Evolutionary conservation across 2,888 invertebrate genomes (phyloP), one percentile per base, ranked within the genome.

Genomic region (Caenorhabditis angaria): DNA sequence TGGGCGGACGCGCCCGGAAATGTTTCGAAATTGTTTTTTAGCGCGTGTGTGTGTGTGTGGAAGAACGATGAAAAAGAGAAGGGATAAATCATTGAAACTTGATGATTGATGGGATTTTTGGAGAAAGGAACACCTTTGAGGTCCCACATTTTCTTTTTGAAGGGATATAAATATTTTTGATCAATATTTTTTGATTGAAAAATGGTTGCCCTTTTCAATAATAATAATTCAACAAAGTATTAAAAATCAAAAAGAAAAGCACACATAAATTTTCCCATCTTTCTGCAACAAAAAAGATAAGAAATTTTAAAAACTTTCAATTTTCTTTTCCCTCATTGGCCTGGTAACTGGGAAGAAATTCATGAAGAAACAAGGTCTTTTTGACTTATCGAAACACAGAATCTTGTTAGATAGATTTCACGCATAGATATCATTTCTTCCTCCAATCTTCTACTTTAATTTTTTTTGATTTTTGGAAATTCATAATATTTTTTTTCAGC

Each of bases 391-490:
- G 41, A 41, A 41, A 41, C 41, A 41, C 18, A 41, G 41, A 41
- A 41, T 41, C 41, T 41, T 3, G 10, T 18, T 14, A 10, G 18
- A 12, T 18, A 41, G 41, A 41, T 41, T 41, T 41, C 18, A 3
- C 14, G 4, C 22, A 24, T 8, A 51, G 51, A 24, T 51, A 54
- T 47, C 29, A 55, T 29, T 24, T 47, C 25, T 18, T 61, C 61
- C 41, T 0, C 41, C n/a, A n/a, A n/a, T 20, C 29, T 51, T 62
- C 58, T 27, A 29, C 48, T 50, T 32, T 29, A 14, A 54, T 61
- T 61, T 35, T 29, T 24, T 27, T 55, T 50, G 22, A 24, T 61
- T 51, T 51, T 51, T 5, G 10, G 25, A 32, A 8, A 32, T 32
- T 32, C 32, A 32, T 12, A 32, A 8, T 32, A 32, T 32, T 32